Percentiles rank a stretch among this genome's conserved stretches.
These are phyloP conservation scores for Hypotaenidia okinawae DNA, from an alignment of 2,797 vertebrate genomes.

Conservation along the genomic window DNA sequence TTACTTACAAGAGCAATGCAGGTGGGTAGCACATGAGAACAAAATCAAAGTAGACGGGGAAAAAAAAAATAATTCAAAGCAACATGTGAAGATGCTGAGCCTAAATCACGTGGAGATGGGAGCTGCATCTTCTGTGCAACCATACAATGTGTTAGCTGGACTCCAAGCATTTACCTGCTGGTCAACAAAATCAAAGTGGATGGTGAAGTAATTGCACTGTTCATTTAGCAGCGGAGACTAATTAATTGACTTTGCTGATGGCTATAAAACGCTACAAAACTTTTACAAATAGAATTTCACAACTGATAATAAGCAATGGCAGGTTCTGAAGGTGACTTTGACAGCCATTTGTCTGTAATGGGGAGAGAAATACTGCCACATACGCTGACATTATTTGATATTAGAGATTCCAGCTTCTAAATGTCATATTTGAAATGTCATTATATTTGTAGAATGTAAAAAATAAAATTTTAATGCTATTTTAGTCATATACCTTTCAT, in stretches of 20 bases:
- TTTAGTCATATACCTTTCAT: constrained; percentile 21
- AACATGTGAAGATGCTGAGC: background rate
- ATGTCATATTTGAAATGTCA: constrained; percentile 58
- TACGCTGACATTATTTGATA: background rate
- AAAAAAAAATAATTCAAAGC: background rate
- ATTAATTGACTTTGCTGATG: constrained; percentile 65
- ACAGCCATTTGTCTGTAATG: background rate
- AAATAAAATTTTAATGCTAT: constrained; percentile 53
- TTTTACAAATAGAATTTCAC: constrained; percentile 5
- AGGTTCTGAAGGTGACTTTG: constrained; percentile 66
- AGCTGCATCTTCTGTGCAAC: background rate
- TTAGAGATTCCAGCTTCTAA: constrained; percentile 39
- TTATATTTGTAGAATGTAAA: constrained; percentile 20
- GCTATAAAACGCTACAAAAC: constrained; percentile 33
- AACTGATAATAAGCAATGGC: constrained; percentile 17
- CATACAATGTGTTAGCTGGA: background rate
- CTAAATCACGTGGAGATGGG: background rate
- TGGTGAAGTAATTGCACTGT: background rate
- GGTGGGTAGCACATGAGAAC: background rate
- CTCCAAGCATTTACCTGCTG: background rate
- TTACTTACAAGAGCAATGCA: background rate
- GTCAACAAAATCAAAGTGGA: constrained; percentile 50
- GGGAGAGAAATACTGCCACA: constrained; percentile 6
- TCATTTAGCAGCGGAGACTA: background rate
- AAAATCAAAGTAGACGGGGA: background rate